Percentiles rank a stretch among this genome's conserved stretches.
These are phyloP conservation scores for Drosophila stalkeri DNA, from an alignment of 2,888 invertebrate genomes.

Conservation along the genomic window DNA sequence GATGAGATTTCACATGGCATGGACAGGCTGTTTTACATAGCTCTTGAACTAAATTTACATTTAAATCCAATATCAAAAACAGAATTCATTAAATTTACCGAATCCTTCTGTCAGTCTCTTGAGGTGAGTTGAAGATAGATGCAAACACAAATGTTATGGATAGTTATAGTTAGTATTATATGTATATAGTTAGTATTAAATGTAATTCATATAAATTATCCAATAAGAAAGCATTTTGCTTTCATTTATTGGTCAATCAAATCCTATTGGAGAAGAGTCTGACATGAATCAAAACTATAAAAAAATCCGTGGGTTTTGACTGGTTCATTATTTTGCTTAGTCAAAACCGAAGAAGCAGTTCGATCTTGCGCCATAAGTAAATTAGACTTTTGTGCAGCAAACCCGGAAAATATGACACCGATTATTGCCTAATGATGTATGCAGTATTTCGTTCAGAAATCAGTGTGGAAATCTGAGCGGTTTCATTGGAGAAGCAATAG, in stretches of 20 bases:
- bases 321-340: conserved; percentile 21
- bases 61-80: no score
- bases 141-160: no score
- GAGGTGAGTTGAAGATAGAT: no score
- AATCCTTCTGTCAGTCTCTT: no score
- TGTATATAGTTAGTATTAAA: background rate
- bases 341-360: conserved; percentile 47
- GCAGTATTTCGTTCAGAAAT: conserved; percentile 61
- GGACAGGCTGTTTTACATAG: no score
- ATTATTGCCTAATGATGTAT: conserved; percentile 46
- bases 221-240: background rate
- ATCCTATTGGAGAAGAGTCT: background rate
- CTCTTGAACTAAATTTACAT: no score
- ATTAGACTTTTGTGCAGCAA: conserved; percentile 29
- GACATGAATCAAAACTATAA: background rate
- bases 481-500: conserved; percentile 10
- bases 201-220: background rate
- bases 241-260: background rate
- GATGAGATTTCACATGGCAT: no score
- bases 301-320: background rate
- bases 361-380: conserved; percentile 45
- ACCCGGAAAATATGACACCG: conserved; percentile 65
- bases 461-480: conserved; percentile 63
- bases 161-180: no score
- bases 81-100: no score